phyloP scores from a whole-genome alignment of 2,797 vertebrate genomes.

The Enteromius thamalakanensis region DNA sequence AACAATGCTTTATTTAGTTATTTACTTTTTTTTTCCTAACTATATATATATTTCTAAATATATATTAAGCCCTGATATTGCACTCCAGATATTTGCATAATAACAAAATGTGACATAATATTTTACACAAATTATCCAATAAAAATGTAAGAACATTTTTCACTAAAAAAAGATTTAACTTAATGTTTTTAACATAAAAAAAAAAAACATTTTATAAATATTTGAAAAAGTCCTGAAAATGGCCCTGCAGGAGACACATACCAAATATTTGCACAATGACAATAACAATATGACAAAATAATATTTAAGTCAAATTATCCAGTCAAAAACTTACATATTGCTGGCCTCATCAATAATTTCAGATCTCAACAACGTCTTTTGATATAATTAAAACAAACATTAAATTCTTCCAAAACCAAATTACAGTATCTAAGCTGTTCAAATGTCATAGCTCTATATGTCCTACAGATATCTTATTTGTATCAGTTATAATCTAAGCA shows the following conservation, averaged over 20 bases:
- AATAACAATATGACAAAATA: background rate
- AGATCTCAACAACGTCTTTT: background rate
- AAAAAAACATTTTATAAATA: background rate
- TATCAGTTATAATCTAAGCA: background rate
- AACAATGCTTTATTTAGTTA: background rate
- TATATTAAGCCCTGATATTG: too few relatives aligned
- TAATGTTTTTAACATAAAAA: too few relatives aligned
- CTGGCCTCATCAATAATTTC: background rate
- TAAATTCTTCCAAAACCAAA: background rate
- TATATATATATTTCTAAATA: background rate
- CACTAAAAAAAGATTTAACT: background rate
- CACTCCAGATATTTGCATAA: background rate
- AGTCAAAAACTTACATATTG: background rate
- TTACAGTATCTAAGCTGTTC: background rate
- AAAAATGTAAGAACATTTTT: background rate
- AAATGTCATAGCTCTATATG: background rate
- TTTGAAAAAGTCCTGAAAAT: background rate
- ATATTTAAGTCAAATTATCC: background rate
- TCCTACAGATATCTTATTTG: background rate
- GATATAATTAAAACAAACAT: background rate
- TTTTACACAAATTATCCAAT: background rate
- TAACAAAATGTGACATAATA: background rate
- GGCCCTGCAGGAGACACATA: background rate
- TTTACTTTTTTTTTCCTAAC: background rate
- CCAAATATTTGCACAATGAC: background rate